Evolutionary conservation across 2,888 invertebrate genomes (phyloP), one percentile per base, ranked within the genome.

Genomic region (Leucophenga montana): DNA sequence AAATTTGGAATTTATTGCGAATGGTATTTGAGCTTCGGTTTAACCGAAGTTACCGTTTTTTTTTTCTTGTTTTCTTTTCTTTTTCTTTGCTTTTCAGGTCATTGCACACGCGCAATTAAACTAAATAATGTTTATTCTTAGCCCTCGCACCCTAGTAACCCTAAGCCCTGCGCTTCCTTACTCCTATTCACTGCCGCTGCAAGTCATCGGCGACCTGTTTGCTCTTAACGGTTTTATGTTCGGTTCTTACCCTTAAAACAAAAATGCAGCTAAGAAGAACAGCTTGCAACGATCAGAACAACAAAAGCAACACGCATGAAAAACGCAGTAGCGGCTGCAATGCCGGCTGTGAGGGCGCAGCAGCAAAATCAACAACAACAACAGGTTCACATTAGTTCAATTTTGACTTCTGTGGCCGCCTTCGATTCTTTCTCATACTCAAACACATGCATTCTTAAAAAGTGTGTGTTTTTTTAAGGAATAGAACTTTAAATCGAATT

Each of bases 31-130:
- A 39, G 8, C 39, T 39, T 39, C 39, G 8, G 5, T 11, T 39
- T 2, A 2, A 27, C 2, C 27, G 39, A 3, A 11, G 3, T 39
- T 39, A 11, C n/a, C n/a, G n/a, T n/a, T n/a, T n/a, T 5, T 39
- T 39, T 39, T 8, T 39, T 50, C 50, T 50, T 50, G 1, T n/a
- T 16, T 39, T 8, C 39, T 39, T 8, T 39, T 39, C 11, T 5
- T 39, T 50, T 18, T 39, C 11, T 8, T 39, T 50, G 1, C 6
- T 50, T 80, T 82, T 73, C 74, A 80, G 83, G 80, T 82, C 79
- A 82, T 74, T 77, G 81, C 75, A 82, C 79, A 82, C 71, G 71
- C 69, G 68, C 39, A 27, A 14, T 31, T 46, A 27, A 66, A 50
- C n/a, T 14, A 50, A 50, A 50, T 50, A 50, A 3, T 39, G 11